Evolutionary conservation across 35 echinoderm and acorn worm species (phyloP).

Genomic region (Apostichopus californicus): DNA sequence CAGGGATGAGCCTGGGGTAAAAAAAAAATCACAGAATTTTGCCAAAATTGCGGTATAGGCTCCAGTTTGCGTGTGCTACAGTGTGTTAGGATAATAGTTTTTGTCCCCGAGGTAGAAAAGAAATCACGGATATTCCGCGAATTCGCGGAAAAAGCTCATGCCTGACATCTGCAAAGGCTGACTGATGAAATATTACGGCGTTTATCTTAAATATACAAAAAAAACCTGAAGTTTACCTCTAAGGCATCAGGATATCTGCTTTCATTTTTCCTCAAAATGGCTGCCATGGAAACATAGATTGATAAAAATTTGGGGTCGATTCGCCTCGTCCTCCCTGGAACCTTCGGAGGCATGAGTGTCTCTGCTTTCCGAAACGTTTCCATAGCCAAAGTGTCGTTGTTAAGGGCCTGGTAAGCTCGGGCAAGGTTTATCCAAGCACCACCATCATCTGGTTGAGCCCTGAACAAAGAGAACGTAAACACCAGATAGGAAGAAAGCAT

Average conservation of each 20-base stretch:
- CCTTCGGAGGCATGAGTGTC: conserved; percentile 61
- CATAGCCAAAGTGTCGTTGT: conserved; percentile 56
- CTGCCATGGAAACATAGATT: conserved; percentile 37
- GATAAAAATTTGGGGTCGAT: conserved; percentile 29
- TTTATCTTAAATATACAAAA: neutral
- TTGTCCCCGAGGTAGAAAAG: no score
- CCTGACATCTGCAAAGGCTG: neutral
- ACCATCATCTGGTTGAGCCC: conserved; percentile 81
- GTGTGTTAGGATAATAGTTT: no score
- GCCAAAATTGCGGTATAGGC: no score
- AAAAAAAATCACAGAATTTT: no score
- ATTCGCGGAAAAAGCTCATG: no score
- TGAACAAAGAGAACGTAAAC: conserved; percentile 17
- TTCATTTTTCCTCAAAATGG: conserved; percentile 25
- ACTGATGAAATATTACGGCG: neutral
- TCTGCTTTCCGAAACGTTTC: conserved; percentile 61
- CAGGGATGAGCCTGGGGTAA: no score
- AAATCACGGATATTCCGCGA: no score
- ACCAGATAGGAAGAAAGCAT: no score
- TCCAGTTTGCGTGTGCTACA: no score
- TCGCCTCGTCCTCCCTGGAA: conserved; percentile 53
- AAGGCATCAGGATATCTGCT: neutral
- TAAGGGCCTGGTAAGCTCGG: conserved; percentile 59
- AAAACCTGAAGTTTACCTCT: neutral
- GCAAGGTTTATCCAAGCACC: conserved; percentile 86